phyloP scores from a whole-genome alignment of 2,888 invertebrate genomes.

The Iselma pallidipennis region DNA sequence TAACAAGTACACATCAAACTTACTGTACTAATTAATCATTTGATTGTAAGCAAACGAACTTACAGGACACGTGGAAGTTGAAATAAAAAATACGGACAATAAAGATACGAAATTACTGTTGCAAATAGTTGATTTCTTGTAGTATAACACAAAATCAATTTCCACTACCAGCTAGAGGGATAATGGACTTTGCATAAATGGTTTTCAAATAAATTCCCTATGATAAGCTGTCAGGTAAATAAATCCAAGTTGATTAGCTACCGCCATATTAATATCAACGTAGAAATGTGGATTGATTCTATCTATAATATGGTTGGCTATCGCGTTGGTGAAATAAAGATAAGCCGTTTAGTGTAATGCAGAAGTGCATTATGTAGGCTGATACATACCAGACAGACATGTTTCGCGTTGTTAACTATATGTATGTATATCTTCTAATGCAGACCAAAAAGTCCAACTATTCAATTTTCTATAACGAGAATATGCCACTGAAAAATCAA shows the following conservation, averaged over 20 bases:
- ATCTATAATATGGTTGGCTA: background rate
- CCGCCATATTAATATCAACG: slow-evolving; percentile 1
- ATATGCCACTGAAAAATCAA: background rate
- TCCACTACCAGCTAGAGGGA: background rate
- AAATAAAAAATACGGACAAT: too few relatives aligned
- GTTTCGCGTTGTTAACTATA: background rate
- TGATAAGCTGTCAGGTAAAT: slow-evolving; percentile 1
- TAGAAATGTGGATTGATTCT: background rate
- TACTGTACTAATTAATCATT: background rate
- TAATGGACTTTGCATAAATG: background rate
- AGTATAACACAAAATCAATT: background rate
- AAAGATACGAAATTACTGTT: background rate
- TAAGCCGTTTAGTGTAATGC: background rate
- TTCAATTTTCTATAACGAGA: background rate
- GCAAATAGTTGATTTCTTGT: background rate
- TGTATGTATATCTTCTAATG: too few relatives aligned
- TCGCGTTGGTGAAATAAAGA: background rate
- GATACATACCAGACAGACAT: background rate
- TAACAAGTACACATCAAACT: background rate
- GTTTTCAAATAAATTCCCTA: background rate
- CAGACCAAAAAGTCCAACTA: too few relatives aligned
- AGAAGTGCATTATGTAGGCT: background rate
- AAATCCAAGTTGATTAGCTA: background rate
- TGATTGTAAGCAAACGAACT: too few relatives aligned
- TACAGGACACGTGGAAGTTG: too few relatives aligned